Conservation (phyloP, 2,113 vertebrate species). For the Thamnophis sirtalis region DNA sequence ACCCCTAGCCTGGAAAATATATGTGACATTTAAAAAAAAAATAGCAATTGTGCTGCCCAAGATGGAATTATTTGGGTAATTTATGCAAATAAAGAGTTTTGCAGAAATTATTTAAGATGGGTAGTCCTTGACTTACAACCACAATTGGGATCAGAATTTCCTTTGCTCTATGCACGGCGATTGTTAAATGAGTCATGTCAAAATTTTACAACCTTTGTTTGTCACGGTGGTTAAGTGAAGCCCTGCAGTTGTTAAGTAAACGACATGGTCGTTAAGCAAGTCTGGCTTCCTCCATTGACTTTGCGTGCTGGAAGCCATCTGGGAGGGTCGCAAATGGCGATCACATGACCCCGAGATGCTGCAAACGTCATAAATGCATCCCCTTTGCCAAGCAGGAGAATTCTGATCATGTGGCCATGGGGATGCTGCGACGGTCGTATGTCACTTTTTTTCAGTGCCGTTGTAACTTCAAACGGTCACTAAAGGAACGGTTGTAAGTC, state of each 20-base stretch:
- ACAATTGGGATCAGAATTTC: neutral
- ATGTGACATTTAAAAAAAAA: neutral
- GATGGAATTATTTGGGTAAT: neutral
- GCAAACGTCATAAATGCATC: neutral
- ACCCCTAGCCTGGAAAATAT: neutral
- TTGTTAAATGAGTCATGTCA: neutral
- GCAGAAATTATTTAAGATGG: neutral
- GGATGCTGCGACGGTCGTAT: neutral
- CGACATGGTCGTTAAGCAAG: neutral
- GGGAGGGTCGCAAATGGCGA: neutral
- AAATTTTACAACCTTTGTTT: neutral
- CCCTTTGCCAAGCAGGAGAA: too few relatives aligned
- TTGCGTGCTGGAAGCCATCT: neutral
- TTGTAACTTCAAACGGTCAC: neutral
- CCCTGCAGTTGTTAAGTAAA: neutral
- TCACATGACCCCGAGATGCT: neutral
- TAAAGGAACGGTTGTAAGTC: neutral
- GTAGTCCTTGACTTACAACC: too few relatives aligned
- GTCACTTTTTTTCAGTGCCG: neutral
- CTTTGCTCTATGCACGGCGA: neutral
- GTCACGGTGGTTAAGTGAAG: neutral
- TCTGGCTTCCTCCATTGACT: neutral
- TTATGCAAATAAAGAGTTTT: neutral
- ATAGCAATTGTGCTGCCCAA: neutral
- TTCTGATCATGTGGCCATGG: neutral